Conservation (phyloP, 1,140 invertebrate species). For the Palaemon carinicauda region DNA sequence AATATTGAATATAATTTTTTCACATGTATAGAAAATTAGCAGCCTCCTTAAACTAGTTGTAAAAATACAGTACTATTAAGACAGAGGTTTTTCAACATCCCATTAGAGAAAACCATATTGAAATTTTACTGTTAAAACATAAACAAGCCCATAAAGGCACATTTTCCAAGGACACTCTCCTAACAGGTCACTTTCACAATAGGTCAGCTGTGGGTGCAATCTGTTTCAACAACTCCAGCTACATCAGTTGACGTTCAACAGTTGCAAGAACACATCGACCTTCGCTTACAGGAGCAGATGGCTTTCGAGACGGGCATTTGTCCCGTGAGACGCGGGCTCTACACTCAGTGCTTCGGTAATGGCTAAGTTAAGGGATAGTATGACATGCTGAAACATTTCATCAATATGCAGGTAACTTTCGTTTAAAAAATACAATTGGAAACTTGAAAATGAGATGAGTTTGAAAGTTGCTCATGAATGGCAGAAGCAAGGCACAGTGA, state of each 20-base stretch:
- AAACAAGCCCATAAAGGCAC: too few species aligned
- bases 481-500: too few species aligned
- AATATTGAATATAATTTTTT: too few species aligned
- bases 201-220: conserved; percentile 64
- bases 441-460: too few species aligned
- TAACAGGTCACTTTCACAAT: neutral
- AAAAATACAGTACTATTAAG: neutral
- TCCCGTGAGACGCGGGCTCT: conserved; percentile 90
- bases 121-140: too few species aligned
- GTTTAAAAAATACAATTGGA: too few species aligned
- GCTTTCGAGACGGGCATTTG: conserved; percentile 97
- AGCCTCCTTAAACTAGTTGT: too few species aligned
- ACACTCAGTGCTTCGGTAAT: conserved; percentile 95
- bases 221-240: conserved; percentile 91
- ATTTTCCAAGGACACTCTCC: neutral
- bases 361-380: neutral
- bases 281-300: conserved; percentile 86
- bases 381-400: too few species aligned
- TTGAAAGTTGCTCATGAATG: too few species aligned
- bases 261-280: conserved; percentile 93
- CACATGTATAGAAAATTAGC: too few species aligned
- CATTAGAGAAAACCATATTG: neutral
- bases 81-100: neutral
- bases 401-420: too few species aligned
- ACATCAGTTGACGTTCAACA: conserved; percentile 85